A percentile compares a stretch with the other conserved stretches of the same genome.
phyloP scores from a whole-genome alignment of 2,113 vertebrate genomes.

The Lophotis ruficrista region DNA sequence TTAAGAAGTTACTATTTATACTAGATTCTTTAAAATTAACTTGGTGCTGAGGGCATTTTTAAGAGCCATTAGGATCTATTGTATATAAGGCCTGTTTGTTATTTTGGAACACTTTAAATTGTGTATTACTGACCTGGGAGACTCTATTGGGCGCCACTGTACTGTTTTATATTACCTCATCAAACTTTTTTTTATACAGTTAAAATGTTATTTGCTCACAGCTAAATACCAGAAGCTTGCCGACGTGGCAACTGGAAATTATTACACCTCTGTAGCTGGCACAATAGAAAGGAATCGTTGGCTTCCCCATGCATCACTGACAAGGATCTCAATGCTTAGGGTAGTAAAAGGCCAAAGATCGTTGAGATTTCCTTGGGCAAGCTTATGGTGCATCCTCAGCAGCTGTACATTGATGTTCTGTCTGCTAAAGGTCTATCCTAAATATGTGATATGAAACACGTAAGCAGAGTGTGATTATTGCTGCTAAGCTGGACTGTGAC shows the following conservation, averaged over 20 bases:
- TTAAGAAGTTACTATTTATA: not conserved
- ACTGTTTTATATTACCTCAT: constrained; percentile 67
- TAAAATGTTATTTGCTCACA: constrained; percentile 57
- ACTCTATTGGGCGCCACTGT: constrained; percentile 18
- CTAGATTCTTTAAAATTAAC: constrained; percentile 4
- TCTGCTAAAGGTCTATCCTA: not conserved
- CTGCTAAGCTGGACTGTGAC: not conserved
- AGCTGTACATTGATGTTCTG: not conserved
- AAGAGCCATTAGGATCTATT: not conserved
- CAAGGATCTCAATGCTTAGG: not conserved
- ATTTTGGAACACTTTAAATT: constrained; percentile 53
- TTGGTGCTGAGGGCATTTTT: not conserved
- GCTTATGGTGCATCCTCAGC: not conserved
- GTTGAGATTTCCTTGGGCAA: not conserved
- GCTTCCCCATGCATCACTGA: not conserved
- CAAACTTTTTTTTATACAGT: constrained; percentile 57
- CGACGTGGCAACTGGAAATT: constrained; percentile 30
- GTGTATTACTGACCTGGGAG: constrained; percentile 37
- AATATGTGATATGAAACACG: not conserved
- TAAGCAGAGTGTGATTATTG: too few relatives aligned
- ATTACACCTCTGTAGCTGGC: not conserved
- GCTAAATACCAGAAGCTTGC: constrained; percentile 58
- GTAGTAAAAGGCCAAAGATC: not conserved
- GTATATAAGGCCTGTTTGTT: constrained; percentile 37
- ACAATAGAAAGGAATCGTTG: not conserved